Conservation (phyloP, 2,113 vertebrate species). For the Ciconia maguari region DNA sequence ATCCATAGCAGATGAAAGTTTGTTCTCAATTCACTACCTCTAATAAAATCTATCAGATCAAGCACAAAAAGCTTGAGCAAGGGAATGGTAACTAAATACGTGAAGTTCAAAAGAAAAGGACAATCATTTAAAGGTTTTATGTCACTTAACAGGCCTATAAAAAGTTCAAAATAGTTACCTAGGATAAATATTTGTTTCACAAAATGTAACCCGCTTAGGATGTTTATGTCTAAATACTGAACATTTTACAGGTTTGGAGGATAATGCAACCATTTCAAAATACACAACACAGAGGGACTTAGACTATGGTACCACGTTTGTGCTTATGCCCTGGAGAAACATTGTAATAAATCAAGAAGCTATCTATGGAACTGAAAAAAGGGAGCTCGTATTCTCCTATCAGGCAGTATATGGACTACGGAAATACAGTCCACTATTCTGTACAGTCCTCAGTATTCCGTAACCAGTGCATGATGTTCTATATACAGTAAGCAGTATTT, state of each 20-base stretch:
- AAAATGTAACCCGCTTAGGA: neutral
- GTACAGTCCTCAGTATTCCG: neutral
- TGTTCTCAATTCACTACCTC: conserved; percentile 1
- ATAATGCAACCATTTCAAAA: neutral
- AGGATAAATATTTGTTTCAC: conserved; percentile 5
- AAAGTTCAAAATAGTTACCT: neutral
- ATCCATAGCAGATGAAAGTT: conserved; percentile 17
- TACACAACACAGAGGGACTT: neutral
- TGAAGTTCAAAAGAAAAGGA: conserved; percentile 7
- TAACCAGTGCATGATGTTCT: neutral
- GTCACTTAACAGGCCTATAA: neutral
- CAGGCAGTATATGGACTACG: neutral
- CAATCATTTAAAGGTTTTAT: neutral
- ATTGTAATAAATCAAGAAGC: neutral
- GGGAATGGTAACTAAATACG: neutral
- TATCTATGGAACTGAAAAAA: neutral
- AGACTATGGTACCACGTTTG: neutral
- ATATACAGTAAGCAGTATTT: neutral
- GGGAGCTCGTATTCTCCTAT: neutral
- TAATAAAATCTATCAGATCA: conserved; percentile 27
- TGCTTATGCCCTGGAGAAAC: neutral
- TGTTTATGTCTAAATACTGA: neutral
- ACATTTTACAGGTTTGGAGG: neutral
- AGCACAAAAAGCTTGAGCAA: neutral
- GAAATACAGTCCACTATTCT: neutral